These are phyloP conservation scores for Acrobasis suavella DNA, from an alignment of 2,888 invertebrate genomes.

Conservation along the genomic window DNA sequence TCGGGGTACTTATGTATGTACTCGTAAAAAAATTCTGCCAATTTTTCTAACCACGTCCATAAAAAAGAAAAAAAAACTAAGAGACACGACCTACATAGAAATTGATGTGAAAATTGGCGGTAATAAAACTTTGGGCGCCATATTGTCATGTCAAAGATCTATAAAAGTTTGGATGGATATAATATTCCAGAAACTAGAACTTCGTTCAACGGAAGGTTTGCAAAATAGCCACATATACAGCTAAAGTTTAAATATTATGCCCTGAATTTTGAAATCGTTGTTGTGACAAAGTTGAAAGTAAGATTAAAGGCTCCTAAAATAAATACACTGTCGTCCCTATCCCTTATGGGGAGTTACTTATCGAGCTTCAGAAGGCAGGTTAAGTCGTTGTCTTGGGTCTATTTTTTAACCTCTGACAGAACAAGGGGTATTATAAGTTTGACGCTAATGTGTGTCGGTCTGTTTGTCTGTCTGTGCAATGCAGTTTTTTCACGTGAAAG, in stretches of 20 bases:
- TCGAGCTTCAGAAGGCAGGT: too few relatives aligned
- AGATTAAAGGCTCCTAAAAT: not conserved
- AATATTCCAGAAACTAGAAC: conserved; percentile 4
- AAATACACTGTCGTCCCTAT: too few relatives aligned
- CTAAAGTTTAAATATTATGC: conserved; percentile 7
- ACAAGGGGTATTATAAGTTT: too few relatives aligned
- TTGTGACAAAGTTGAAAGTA: not conserved
- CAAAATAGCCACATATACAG: not conserved
- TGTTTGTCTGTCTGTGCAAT: too few relatives aligned
- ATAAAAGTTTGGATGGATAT: conserved; percentile 13
- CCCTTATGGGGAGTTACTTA: too few relatives aligned
- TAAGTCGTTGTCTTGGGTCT: too few relatives aligned
- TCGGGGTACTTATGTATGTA: too few relatives aligned
- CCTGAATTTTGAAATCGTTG: not conserved
- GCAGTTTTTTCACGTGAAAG: too few relatives aligned
- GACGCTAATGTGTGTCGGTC: too few relatives aligned
- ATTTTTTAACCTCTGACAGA: too few relatives aligned
- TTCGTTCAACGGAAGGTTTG: not conserved
- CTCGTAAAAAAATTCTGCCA: too few relatives aligned
- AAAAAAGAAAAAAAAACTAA: not conserved
- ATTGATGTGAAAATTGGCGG: not conserved
- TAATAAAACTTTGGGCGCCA: not conserved
- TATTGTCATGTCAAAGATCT: conserved; percentile 17
- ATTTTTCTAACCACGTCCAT: too few relatives aligned
- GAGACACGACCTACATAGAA: not conserved